These are phyloP conservation scores for Plutomurus gul DNA, from an alignment of 1,140 invertebrate genomes.

Conservation along the genomic window DNA sequence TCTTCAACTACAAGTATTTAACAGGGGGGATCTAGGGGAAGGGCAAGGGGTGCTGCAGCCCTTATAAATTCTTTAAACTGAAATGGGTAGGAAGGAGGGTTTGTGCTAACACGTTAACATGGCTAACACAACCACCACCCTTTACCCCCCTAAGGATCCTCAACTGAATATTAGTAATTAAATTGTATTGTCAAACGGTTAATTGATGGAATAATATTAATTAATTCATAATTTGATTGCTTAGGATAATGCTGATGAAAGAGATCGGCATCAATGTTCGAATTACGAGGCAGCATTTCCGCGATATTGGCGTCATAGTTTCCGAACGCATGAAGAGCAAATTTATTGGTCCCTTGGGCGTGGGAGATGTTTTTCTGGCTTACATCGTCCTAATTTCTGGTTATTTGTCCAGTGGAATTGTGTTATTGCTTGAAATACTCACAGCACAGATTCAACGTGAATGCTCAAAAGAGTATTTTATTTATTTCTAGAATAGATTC, in stretches of 20 bases:
- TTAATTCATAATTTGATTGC: not conserved
- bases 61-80: no score
- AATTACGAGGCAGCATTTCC: not conserved
- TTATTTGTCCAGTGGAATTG: not conserved
- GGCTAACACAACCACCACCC: no score
- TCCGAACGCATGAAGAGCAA: not conserved
- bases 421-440: not conserved
- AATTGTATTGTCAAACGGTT: not conserved
- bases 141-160: no score
- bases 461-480: not conserved
- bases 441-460: not conserved
- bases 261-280: not conserved
- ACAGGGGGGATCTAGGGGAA: no score
- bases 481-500: no score
- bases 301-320: not conserved
- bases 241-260: not conserved
- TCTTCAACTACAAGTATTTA: constrained; percentile 1
- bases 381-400: not conserved
- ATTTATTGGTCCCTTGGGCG: not conserved
- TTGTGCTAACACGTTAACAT: no score
- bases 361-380: not conserved
- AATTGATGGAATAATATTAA: no score
- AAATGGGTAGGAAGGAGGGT: no score
- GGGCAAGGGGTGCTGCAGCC: no score
- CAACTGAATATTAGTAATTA: not conserved